Conservation (phyloP, 1,140 invertebrate genomes). For the Eulimnadia texana region DNA sequence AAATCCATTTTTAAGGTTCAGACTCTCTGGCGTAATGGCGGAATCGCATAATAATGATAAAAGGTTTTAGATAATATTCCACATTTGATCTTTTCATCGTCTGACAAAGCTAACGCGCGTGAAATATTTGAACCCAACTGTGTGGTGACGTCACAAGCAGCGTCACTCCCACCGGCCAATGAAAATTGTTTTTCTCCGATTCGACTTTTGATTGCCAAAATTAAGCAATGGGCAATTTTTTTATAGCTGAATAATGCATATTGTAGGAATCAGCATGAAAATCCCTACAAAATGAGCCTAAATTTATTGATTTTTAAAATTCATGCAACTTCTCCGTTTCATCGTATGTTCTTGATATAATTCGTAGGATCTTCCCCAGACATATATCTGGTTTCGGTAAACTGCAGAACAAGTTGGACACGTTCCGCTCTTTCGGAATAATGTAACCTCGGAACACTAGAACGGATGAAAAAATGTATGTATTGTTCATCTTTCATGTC, state of each 20-base stretch:
- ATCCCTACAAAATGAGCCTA: background rate
- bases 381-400: too few species aligned
- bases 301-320: background rate
- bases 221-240: background rate
- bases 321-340: background rate
- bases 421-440: too few species aligned
- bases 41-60: background rate
- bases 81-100: background rate
- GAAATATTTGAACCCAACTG: background rate
- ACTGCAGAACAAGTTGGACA: too few species aligned
- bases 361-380: too few species aligned
- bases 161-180: background rate
- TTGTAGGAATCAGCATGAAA: background rate
- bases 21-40: background rate
- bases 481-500: too few species aligned
- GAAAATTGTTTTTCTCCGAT: background rate
- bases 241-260: background rate
- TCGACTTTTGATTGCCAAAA: background rate
- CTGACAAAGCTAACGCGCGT: background rate
- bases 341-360: too few species aligned
- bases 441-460: too few species aligned
- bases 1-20: background rate
- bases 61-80: background rate
- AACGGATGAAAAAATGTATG: too few species aligned
- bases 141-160: background rate